These are phyloP conservation scores for Plectus sambesii DNA, from an alignment of 1,140 invertebrate species.

Conservation along the genomic window DNA sequence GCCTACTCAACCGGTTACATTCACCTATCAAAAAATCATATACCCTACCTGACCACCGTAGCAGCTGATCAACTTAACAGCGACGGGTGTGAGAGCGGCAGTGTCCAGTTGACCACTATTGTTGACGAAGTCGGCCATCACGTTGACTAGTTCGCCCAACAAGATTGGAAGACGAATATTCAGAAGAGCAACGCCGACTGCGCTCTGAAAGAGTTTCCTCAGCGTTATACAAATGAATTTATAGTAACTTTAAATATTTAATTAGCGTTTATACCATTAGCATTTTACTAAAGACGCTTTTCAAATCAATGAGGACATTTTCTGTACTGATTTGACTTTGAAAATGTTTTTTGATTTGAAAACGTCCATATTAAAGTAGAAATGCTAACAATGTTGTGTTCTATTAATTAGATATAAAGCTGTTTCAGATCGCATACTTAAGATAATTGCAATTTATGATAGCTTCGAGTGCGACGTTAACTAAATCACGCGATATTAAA, in stretches of 20 bases:
- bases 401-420: no score
- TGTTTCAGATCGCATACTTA: no score
- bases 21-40: background rate
- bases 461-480: no score
- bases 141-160: constrained; percentile 65
- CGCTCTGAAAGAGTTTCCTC: constrained; percentile 62
- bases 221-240: constrained; percentile 4
- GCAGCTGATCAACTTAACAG: constrained; percentile 55
- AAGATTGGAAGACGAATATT: constrained; percentile 69
- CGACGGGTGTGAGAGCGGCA: constrained; percentile 57
- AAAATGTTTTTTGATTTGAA: background rate
- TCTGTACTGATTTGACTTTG: background rate
- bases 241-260: constrained; percentile 7
- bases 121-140: constrained; percentile 52
- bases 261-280: constrained; percentile 9
- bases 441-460: no score
- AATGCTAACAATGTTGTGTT: no score
- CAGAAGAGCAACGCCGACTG: constrained; percentile 62
- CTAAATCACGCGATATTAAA: no score
- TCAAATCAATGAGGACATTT: constrained; percentile 5
- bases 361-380: background rate
- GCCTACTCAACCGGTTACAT: background rate
- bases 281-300: no score
- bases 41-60: constrained; percentile 59
- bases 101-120: constrained; percentile 50